Base-by-base conservation (phyloP, 2,113 vertebrate species). In the Callionymus lyra region DNA sequence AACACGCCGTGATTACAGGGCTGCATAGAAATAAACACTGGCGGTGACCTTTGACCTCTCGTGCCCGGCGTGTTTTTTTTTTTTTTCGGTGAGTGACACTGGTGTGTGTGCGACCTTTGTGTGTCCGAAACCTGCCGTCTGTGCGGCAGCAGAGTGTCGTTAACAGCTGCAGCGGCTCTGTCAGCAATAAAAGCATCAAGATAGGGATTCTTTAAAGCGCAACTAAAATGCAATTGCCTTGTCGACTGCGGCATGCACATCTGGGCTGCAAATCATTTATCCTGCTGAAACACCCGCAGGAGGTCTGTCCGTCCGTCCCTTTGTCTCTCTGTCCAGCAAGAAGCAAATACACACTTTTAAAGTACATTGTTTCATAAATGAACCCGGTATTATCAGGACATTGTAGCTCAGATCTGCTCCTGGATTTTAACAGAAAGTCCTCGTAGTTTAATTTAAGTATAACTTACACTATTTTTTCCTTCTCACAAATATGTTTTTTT, bases 121-220 rank as follows among this genome's bases (percentile, higher is more conserved):
- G 12, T 59, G 9, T 21, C 16, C 43, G 39, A n/a, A n/a, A 44
- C 18, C 34, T 61, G 50, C 41, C 16, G 36, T 36, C 38, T 54
- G 10, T 38, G 35, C 38, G 40, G 41, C 38, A 34, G 16, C 45
- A 37, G 21, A 19, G n/a, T 14, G 43, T 49, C 34, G 31, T 19
- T 31, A 32, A 31, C 16, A 54, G 47, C 39, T 45, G 8, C 17
- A 37, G 15, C 13, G 9, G 38, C 13, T 41, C 39, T 41, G 39
- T 34, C 17, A 45, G 33, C 10, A 12, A 17, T 19, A 33, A 50
- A 1, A 40, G 2, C 31, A 17, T 21, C 34, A 53, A 35, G 38
- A 21, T 21, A n/a, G 16, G 27, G 6, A 10, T 34, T 16, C 38
- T 34, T 41, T 9, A 35, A 51, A 10, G 36, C 10, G 3, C n/a